phyloP scores from a whole-genome alignment of 2,113 vertebrate genomes.

The Aleadryas rufinucha region DNA sequence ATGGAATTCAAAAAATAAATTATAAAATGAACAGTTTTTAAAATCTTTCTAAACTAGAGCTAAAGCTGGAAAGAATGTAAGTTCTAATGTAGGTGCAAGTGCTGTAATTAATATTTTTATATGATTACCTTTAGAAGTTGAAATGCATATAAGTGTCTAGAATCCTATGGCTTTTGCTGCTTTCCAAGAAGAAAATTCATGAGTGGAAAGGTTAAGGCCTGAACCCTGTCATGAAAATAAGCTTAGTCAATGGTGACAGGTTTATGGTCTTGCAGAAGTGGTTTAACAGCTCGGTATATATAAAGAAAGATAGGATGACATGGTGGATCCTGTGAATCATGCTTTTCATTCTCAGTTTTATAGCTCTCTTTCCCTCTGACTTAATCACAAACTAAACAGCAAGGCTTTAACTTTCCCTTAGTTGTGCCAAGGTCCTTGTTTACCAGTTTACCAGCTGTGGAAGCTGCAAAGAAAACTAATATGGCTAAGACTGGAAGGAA shows the following conservation, averaged over 20 bases:
- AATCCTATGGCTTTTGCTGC: neutral
- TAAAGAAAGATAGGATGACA: neutral
- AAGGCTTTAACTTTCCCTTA: slow-evolving; percentile 20
- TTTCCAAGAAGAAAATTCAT: neutral
- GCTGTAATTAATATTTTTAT: neutral
- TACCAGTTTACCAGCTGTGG: neutral
- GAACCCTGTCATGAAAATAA: neutral
- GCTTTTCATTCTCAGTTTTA: neutral
- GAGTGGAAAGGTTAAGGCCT: neutral
- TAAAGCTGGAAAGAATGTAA: slow-evolving; percentile 36
- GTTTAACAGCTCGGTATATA: neutral
- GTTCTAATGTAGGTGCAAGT: neutral
- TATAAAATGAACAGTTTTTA: neutral
- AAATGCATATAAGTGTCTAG: neutral
- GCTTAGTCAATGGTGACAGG: neutral
- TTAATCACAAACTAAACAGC: neutral
- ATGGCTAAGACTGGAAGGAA: neutral
- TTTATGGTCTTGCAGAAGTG: neutral
- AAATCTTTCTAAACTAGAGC: neutral
- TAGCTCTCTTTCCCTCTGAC: neutral
- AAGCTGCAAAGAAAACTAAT: neutral
- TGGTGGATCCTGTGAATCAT: slow-evolving; percentile 21
- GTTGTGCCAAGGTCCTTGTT: neutral
- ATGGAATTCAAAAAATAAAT: neutral
- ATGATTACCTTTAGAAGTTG: neutral